These are phyloP conservation scores for Oceanodroma tethys DNA, from an alignment of 2,113 vertebrate genomes.

Conservation along the genomic window DNA sequence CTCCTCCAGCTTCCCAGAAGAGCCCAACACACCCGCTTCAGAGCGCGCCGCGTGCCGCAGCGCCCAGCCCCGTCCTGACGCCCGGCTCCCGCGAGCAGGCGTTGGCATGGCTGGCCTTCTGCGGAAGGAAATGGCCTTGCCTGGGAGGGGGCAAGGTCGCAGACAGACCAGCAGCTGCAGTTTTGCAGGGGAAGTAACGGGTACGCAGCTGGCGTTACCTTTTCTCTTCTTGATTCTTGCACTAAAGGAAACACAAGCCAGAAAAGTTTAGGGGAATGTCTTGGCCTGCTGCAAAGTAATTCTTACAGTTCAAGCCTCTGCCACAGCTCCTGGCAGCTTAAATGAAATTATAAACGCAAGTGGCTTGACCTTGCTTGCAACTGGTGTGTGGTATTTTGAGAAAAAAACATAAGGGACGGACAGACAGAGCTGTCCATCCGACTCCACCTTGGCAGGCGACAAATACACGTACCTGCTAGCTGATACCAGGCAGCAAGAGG, in stretches of 20 bases:
- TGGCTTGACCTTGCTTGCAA: neutral
- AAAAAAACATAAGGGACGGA: neutral
- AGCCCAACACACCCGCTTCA: neutral
- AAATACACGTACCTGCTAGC: neutral
- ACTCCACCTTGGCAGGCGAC: neutral
- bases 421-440: neutral
- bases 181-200: neutral
- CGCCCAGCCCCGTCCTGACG: neutral
- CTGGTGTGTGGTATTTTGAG: rapidly evolving
- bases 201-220: neutral
- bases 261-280: neutral
- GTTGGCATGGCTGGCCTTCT: neutral
- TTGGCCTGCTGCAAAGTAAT: neutral
- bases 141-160: neutral
- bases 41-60: neutral
- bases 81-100: neutral
- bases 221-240: neutral
- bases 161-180: neutral
- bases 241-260: neutral
- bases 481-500: neutral
- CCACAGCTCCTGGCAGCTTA: neutral
- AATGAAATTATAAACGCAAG: neutral
- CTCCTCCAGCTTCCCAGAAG: neutral
- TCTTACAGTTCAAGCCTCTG: neutral
- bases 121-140: constrained; percentile 51